Evolutionary conservation across 1,140 invertebrate genomes (phyloP).

Genomic region (Cyclargus thomasi): DNA sequence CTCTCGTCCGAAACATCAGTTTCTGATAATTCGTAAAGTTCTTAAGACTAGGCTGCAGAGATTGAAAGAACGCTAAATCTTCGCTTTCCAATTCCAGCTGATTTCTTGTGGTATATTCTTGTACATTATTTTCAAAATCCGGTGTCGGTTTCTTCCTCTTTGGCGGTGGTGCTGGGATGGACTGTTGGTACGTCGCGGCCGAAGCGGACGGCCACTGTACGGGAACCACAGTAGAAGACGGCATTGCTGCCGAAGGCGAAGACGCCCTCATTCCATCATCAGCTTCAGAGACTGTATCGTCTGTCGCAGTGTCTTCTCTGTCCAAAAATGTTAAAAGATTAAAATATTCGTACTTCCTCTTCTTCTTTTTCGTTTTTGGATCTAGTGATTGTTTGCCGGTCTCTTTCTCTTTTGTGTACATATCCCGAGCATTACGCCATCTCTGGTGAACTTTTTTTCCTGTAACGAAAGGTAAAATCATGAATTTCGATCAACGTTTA

Average conservation of each 20-base stretch:
- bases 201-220: too few species aligned
- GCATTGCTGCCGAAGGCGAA: too few species aligned
- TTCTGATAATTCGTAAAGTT: constrained; percentile 22
- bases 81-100: constrained; percentile 19
- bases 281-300: neutral
- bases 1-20: constrained; percentile 22
- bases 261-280: neutral
- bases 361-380: constrained; percentile 9
- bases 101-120: neutral
- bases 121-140: neutral
- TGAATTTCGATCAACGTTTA: too few species aligned
- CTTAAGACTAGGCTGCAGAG: constrained; percentile 21
- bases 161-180: neutral
- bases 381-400: constrained; percentile 7
- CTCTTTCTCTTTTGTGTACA: constrained; percentile 23
- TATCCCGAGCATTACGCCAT: constrained; percentile 22
- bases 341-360: constrained; percentile 5
- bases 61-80: constrained; percentile 23
- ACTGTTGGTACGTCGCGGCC: neutral
- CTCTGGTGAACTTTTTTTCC: constrained; percentile 24
- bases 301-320: neutral
- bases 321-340: neutral
- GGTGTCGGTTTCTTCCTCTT: neutral
- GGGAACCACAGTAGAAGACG: too few species aligned
- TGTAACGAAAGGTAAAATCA: constrained; percentile 20